Evolutionary conservation across 2,888 invertebrate species (phyloP), one percentile per base, ranked within the genome.

Genomic region (Pollenia amentaria): DNA sequence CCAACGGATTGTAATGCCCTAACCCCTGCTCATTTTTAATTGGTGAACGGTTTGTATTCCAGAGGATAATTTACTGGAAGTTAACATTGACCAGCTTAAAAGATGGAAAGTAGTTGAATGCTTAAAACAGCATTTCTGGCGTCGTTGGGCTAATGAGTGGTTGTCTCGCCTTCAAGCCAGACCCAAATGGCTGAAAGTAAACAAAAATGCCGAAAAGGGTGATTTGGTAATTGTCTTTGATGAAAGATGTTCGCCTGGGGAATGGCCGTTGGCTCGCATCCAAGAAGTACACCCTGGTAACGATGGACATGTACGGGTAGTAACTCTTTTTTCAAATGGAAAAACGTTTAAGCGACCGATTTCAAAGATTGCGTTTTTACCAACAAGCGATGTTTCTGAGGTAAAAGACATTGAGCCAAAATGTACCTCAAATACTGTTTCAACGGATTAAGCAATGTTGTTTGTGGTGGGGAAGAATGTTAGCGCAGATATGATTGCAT

Each of bases 101-200:
- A 57, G 82, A 14, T 82, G 85, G 82, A 82, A 73, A 69, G 73
- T 48, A 0, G 69, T 85, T 40, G 78, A 70, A 60, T 12, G 38
- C n/a, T 8, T 82, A 16, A 82, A 85, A 21, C 21, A 48, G 48
- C 84, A 88, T 48, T 89, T 88, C 21, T 88, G 88, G 87, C 65
- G 78, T 6, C 85, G 85, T 2, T 87, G 88, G 84, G 21, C 21
- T 21, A 21, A 21, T 21, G 21, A 21, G 21, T 21, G 21, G 21
- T 21, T 21, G 21, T 21, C 21, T 21, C 21, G 21, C 21, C 21
- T 21, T 21, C 21, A 21, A 21, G 21, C 21, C 21, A 21, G 21
- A 21, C 21, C 21, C 21, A 21, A 21, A 21, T 21, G 21, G 21
- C 21, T 82, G 8, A 77, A 77, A 29, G 62, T 57, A 1, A 21